Conservation (phyloP, 2,113 vertebrate species). For the Australoheros scitulus region DNA sequence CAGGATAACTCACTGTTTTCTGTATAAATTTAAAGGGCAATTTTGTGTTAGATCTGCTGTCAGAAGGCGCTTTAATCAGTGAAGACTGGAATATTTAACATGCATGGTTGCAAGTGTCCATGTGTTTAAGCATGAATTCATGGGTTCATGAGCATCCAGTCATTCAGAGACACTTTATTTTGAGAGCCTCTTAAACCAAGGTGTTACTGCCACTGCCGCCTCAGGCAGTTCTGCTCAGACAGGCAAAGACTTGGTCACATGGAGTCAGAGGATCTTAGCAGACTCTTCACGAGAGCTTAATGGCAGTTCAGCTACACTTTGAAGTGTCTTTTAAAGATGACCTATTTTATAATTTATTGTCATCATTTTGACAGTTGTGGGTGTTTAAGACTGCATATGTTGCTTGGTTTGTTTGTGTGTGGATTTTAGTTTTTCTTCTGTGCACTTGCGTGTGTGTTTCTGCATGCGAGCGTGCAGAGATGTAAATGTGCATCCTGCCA, state of each 20-base stretch:
- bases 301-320: conserved; percentile 39
- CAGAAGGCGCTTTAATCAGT: neutral
- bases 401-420: conserved; percentile 38
- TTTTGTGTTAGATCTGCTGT: neutral
- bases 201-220: conserved; percentile 65
- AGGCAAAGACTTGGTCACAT: conserved; percentile 48
- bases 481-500: conserved; percentile 27
- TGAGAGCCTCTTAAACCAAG: conserved; percentile 68
- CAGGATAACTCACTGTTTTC: neutral
- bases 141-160: conserved; percentile 45
- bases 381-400: conserved; percentile 42
- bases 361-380: conserved; percentile 53
- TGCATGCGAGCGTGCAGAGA: conserved; percentile 1
- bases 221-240: conserved; percentile 51
- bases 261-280: conserved; percentile 42
- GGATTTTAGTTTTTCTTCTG: conserved; percentile 10
- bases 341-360: conserved; percentile 63
- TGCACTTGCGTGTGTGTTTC: conserved; percentile 26
- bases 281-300: conserved; percentile 43
- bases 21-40: neutral
- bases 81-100: conserved; percentile 4
- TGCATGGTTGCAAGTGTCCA: conserved; percentile 15
- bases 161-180: conserved; percentile 64
- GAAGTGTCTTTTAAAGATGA: conserved; percentile 59
- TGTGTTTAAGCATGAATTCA: conserved; percentile 51